Base-by-base conservation (phyloP, 2,888 invertebrate genomes). In the Sminthurinus aureus region DNA sequence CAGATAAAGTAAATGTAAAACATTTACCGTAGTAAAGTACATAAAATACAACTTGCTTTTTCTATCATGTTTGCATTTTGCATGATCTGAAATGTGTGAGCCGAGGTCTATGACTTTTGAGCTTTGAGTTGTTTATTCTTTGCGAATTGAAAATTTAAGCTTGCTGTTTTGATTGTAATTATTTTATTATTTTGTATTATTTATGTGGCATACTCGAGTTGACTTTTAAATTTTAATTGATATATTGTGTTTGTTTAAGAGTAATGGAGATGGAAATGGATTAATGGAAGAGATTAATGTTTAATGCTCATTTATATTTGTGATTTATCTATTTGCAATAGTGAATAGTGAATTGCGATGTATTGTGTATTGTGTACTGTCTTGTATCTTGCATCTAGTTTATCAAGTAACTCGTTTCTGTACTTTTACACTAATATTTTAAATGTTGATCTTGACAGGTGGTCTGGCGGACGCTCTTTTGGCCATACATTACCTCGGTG, bases 401-500 rank as follows among this genome's bases (percentile, higher is more conserved):
- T 38, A 38, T 38, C 24, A 8, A 22, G 6, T 13, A 22, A 71
- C 71, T 69, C 38, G 69, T 38, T 15, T 78, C 64, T 58, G 24
- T 78, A 69, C 22, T 64, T 79, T n/a, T 26, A 26, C 6, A 69
- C 64, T 79, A 79, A 52, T 51, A 52, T 58, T 58, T 18, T 52
- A 52, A 69, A 38, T 38, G 38, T 83, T 71, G 71, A 22, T 22
- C 22, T 26, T 73, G 12, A 71, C 67, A 51, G 95, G 71, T 96
- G 97, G 96, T 90, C 94, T 98, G 89, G 94, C 97, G 0, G 98
- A 99, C 91, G 96, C 98, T 0, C 91, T 99, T 85, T 92, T 99
- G 52, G 98, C 98, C 90, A 96, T 98, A 90, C 98, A 98, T 91
- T 98, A 98, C 90, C 93, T 97, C 88, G 96, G 98, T 51, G 96